phyloP scores from a whole-genome alignment of 1,140 invertebrate genomes.

The Trigoniulus corallinus region DNA sequence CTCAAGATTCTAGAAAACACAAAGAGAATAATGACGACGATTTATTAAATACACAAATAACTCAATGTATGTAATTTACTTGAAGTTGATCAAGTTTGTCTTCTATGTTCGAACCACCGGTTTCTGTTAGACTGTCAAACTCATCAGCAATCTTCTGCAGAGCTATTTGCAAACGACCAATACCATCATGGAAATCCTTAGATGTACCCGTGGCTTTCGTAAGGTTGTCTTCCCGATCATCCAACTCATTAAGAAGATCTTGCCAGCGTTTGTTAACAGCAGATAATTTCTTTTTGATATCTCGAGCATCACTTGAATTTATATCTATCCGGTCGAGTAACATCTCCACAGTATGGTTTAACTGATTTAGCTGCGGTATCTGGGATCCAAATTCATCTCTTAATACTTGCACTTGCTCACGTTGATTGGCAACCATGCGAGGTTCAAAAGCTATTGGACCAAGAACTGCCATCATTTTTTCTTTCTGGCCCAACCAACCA shows the following conservation, averaged over 20 bases:
- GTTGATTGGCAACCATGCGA: slow-evolving; percentile 82
- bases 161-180: slow-evolving; percentile 58
- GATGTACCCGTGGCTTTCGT: slow-evolving; percentile 75
- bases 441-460: slow-evolving; percentile 89
- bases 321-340: slow-evolving; percentile 48
- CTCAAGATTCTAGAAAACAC: slow-evolving; percentile 46
- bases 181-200: slow-evolving; percentile 71
- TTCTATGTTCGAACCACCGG: slow-evolving; percentile 55
- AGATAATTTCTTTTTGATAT: slow-evolving; percentile 37
- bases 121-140: slow-evolving; percentile 59
- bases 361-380: slow-evolving; percentile 69
- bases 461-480: slow-evolving; percentile 82
- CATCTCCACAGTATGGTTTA: slow-evolving; percentile 59
- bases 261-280: slow-evolving; percentile 46
- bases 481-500: slow-evolving; percentile 78
- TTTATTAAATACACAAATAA: background rate
- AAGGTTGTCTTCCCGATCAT: slow-evolving; percentile 62
- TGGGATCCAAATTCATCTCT: slow-evolving; percentile 82
- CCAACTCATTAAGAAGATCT: slow-evolving; percentile 55
- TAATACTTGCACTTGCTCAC: slow-evolving; percentile 61
- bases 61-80: slow-evolving; percentile 13
- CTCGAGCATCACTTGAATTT: slow-evolving; percentile 51
- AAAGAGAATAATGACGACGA: background rate
- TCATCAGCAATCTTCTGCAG: slow-evolving; percentile 70
- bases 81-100: slow-evolving; percentile 65